Evolutionary conservation across 2,113 vertebrate species (phyloP).

Genomic region (Austrofundulus limnaeus): DNA sequence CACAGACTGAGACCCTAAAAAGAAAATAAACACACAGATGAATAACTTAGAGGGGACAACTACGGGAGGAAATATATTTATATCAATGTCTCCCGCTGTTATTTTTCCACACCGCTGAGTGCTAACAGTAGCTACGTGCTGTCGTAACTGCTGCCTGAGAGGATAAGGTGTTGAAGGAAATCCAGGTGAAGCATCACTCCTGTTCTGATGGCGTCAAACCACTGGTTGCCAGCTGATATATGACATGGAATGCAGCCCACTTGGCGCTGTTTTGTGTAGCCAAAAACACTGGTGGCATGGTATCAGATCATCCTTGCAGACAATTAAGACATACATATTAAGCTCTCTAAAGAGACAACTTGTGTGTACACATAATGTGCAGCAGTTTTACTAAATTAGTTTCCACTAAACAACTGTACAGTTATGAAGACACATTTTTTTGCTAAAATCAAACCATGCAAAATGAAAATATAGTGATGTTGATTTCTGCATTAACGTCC

Average conservation of each 20-base stretch:
- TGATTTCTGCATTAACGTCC: too few species aligned
- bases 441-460: too few species aligned
- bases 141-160: conserved; percentile 60
- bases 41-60: conserved; percentile 62
- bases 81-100: conserved; percentile 73
- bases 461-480: too few species aligned
- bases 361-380: not conserved
- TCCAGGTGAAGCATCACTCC: conserved; percentile 73
- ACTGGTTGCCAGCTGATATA: conserved; percentile 59
- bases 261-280: conserved; percentile 27
- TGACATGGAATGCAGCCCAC: conserved; percentile 32
- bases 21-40: conserved; percentile 73
- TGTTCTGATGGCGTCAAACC: conserved; percentile 56
- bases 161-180: conserved; percentile 72
- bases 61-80: conserved; percentile 79
- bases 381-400: not conserved
- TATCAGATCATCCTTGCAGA: conserved; percentile 13
- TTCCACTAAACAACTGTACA: not conserved
- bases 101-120: conserved; percentile 67
- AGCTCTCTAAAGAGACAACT: not conserved
- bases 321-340: not conserved
- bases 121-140: conserved; percentile 71
- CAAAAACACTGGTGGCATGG: conserved; percentile 30
- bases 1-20: conserved; percentile 53
- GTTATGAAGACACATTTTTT: not conserved